phyloP scores from a whole-genome alignment of 2,113 vertebrate species.

The Calonectris borealis region DNA sequence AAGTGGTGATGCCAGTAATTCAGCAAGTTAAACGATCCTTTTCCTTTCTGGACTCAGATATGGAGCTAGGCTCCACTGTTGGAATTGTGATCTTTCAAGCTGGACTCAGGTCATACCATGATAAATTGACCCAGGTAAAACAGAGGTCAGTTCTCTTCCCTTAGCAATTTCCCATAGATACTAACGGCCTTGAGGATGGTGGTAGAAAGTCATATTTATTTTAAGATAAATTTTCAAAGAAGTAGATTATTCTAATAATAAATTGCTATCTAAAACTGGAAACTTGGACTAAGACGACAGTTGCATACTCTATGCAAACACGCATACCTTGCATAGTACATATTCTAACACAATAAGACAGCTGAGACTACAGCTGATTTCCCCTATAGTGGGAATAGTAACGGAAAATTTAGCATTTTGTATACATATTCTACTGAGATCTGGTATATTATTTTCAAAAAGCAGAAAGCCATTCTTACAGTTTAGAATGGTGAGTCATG shows the following conservation, averaged over 20 bases:
- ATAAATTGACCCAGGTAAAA: neutral
- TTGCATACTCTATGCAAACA: neutral
- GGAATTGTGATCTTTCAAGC: neutral
- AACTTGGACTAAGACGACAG: neutral
- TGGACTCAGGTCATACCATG: neutral
- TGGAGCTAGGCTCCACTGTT: neutral
- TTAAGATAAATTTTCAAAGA: neutral
- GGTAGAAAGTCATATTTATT: neutral
- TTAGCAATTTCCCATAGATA: neutral
- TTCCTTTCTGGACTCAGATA: neutral
- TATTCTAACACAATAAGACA: neutral
- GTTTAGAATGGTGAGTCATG: neutral
- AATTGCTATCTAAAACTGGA: neutral
- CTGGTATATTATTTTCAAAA: neutral
- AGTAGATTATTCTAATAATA: neutral
- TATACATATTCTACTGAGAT: neutral
- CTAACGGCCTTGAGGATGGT: neutral
- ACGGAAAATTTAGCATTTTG: neutral
- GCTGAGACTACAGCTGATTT: neutral
- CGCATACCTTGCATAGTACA: neutral
- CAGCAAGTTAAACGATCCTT: neutral
- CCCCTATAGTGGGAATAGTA: neutral
- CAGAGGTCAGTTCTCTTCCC: neutral
- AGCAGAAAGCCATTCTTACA: neutral
- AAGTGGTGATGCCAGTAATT: neutral